These are phyloP conservation scores for Armadillidium nasatum DNA, from an alignment of 1,140 invertebrate species.

Conservation along the genomic window DNA sequence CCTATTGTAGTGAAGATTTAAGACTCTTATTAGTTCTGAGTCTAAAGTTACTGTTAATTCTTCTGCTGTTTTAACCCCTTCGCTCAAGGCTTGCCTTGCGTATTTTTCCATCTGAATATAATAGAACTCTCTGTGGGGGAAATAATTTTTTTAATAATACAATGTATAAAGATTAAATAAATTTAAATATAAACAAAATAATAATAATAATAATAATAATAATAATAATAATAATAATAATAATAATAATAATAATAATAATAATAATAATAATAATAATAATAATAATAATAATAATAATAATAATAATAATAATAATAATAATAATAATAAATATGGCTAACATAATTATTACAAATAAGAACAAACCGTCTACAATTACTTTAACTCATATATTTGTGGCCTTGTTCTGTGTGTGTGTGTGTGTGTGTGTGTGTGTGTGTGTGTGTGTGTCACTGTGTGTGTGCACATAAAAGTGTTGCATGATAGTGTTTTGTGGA, in stretches of 20 bases:
- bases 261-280: neutral
- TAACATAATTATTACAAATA: too few species aligned
- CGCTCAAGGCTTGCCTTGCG: slow-evolving; percentile 92
- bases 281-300: neutral
- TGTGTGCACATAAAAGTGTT: too few species aligned
- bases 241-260: too few species aligned
- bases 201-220: slow-evolving; percentile 7
- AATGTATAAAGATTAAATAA: neutral
- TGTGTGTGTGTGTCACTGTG: too few species aligned
- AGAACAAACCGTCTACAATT: too few species aligned
- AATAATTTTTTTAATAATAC: slow-evolving; percentile 12
- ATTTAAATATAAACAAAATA: too few species aligned
- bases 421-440: too few species aligned
- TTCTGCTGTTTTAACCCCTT: slow-evolving; percentile 87
- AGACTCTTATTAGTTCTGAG: slow-evolving; percentile 93
- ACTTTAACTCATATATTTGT: too few species aligned
- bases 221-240: too few species aligned
- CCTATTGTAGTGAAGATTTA: slow-evolving; percentile 99
- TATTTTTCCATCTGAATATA: slow-evolving; percentile 99
- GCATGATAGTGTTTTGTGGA: too few species aligned
- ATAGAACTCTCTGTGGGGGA: slow-evolving; percentile 92
- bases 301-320: neutral
- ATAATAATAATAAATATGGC: neutral
- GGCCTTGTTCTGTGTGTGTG: too few species aligned
- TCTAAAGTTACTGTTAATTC: slow-evolving; percentile 90